Base-by-base conservation (phyloP, 2,888 invertebrate species). In the Gisinianus flammeolus region DNA sequence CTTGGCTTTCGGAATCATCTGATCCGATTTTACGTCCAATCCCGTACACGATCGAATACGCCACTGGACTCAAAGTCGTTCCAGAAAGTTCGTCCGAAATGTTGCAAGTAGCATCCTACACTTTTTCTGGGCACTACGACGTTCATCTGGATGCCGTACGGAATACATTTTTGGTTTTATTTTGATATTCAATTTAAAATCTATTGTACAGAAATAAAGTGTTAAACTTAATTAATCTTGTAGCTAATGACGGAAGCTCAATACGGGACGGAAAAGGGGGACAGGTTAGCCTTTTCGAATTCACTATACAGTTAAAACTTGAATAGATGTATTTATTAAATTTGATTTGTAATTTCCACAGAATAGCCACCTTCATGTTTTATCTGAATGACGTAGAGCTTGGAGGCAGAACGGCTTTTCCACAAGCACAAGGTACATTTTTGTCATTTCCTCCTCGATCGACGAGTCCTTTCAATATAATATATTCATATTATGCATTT, bases 121-220 rank as follows among this genome's bases (percentile, higher is more conserved):
- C 70, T 52, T 70, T 52, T 52, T 22, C 24, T 19, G 35, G 44
- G 3, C 52, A 52, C 52, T 70, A 70, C 19, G 44, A 22, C 19
- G 44, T n/a, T 4, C 70, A 70, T 70, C n/a, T n/a, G 56, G 54
- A 64, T 64, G 44, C 3, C n/a, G n/a, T n/a, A n/a, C n/a, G n/a
- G n/a, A n/a, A 35, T 5, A 35, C 35, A 12, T 35, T 35, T 35
- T 35, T 35, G 35, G 35, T 35, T 35, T 8, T n/a, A 5, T 35
- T 35, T 35, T 35, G 35, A 12, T 5, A 35, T 35, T 35, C 35
- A 35, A 8, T 35, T 35, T 35, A 5, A 35, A 5, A 35, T 35
- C 35, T n/a, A n/a, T n/a, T n/a, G n/a, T n/a, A n/a, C n/a, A n/a
- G n/a, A n/a, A n/a, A n/a, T n/a, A n/a, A n/a, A n/a, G n/a, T n/a